These are phyloP conservation scores for Crypturellus tataupa DNA, from an alignment of 2,797 vertebrate genomes.

Conservation along the genomic window DNA sequence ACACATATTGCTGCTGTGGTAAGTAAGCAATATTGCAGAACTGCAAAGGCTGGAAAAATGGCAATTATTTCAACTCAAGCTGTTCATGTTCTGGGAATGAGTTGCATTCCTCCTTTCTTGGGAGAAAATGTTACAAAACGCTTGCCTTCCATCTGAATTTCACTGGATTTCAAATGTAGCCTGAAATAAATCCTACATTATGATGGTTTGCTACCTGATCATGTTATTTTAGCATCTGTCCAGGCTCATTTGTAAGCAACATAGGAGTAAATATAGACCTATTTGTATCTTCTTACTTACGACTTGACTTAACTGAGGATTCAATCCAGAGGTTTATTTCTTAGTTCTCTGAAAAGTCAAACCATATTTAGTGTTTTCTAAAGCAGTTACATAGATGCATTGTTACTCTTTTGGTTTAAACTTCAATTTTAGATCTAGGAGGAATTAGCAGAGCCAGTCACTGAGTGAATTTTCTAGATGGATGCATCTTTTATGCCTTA, in stretches of 20 bases:
- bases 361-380: background rate
- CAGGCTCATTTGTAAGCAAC: background rate
- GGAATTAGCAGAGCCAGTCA: background rate
- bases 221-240: background rate
- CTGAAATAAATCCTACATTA: background rate
- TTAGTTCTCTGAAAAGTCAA: background rate
- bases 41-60: background rate
- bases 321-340: background rate
- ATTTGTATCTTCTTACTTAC: background rate
- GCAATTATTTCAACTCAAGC: background rate
- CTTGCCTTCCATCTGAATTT: background rate
- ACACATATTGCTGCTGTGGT: accelerated
- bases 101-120: background rate
- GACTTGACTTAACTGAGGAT: background rate
- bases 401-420: background rate
- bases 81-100: background rate
- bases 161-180: background rate
- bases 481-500: background rate
- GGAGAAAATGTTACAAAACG: background rate
- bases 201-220: background rate
- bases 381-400: background rate
- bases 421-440: background rate
- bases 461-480: background rate
- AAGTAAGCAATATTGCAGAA: background rate
- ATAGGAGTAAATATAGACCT: background rate